Conservation (phyloP, 1,140 invertebrate species). For the Drosophila albomicans region DNA sequence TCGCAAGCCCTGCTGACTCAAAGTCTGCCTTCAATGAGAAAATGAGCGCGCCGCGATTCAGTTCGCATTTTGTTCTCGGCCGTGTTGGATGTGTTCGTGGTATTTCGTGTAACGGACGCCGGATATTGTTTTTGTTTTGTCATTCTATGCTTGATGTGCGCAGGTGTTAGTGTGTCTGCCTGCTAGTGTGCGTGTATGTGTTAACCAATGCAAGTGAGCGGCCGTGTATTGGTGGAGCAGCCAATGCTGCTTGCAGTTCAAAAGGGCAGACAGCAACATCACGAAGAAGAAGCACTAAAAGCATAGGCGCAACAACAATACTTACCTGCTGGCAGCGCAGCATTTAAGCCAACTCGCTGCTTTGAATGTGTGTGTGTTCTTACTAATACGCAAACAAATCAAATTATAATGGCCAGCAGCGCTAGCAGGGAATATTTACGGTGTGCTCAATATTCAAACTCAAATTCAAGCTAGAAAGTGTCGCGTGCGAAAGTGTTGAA, state of each 20-base stretch:
- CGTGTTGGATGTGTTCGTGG: constrained; percentile 46
- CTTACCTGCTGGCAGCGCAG: constrained; percentile 15
- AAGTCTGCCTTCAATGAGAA: constrained; percentile 39
- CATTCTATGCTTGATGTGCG: constrained; percentile 51
- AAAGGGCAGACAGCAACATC: constrained; percentile 49
- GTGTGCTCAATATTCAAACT: constrained; percentile 69
- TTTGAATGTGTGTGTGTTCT: constrained; percentile 41
- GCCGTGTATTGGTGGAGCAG: constrained; percentile 45
- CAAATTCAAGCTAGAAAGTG: constrained; percentile 73
- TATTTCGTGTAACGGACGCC: constrained; percentile 17
- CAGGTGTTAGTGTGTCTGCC: constrained; percentile 38
- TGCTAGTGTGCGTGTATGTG: constrained; percentile 37
- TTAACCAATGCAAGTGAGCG: constrained; percentile 59
- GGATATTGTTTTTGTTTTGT: constrained; percentile 47
- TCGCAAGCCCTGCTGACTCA: constrained; percentile 41
- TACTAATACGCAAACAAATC: constrained; percentile 50
- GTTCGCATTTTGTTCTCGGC: constrained; percentile 53
- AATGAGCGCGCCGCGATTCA: constrained; percentile 47
- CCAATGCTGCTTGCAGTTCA: constrained; percentile 64
- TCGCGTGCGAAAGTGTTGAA: constrained; percentile 80
- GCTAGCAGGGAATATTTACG: constrained; percentile 22
- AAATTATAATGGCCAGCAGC: constrained; percentile 55
- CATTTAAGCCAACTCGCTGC: constrained; percentile 51
- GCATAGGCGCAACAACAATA: constrained; percentile 41
- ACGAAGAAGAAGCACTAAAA: constrained; percentile 21